These are phyloP conservation scores for Ricordea florida DNA, from an alignment of 92 coral and sea anemone genomes.

Conservation along the genomic window DNA sequence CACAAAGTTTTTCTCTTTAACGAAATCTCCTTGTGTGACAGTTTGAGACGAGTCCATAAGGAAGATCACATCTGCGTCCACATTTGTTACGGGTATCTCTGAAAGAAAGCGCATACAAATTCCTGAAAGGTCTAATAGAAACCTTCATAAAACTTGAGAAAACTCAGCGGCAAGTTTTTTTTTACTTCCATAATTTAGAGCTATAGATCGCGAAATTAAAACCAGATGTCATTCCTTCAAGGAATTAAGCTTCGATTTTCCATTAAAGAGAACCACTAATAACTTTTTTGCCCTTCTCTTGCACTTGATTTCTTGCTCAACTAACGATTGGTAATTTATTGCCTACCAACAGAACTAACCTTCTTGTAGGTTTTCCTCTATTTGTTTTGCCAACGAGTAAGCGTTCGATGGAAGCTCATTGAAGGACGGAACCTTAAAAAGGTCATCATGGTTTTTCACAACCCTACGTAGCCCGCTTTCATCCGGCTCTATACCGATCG, in stretches of 20 bases:
- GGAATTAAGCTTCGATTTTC: no score
- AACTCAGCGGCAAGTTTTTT: no score
- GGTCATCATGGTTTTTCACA: constrained; percentile 42
- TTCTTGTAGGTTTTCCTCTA: constrained; percentile 21
- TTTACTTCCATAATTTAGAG: no score
- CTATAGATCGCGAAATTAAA: no score
- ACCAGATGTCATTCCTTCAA: no score
- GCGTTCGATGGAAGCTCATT: constrained; percentile 19
- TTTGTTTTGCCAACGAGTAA: constrained; percentile 42
- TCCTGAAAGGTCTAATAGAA: no score
- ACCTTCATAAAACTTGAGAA: no score
- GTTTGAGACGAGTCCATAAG: constrained; percentile 69
- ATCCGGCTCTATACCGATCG: constrained; percentile 59
- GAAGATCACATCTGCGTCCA: constrained; percentile 68
- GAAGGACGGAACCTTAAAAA: constrained; percentile 17
- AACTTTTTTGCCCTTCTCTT: no score
- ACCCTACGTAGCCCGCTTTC: constrained; percentile 45
- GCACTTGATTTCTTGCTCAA: no score
- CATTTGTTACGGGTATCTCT: not conserved
- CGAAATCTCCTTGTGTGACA: constrained; percentile 36
- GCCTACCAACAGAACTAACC: not conserved
- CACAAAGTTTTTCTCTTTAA: constrained; percentile 54
- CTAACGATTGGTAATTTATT: no score
- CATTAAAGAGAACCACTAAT: no score
- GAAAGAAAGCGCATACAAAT: no score